Evolutionary conservation across 2,888 invertebrate genomes (phyloP), one percentile per base, ranked within the genome.

Genomic region (Sylvicola cinctus): DNA sequence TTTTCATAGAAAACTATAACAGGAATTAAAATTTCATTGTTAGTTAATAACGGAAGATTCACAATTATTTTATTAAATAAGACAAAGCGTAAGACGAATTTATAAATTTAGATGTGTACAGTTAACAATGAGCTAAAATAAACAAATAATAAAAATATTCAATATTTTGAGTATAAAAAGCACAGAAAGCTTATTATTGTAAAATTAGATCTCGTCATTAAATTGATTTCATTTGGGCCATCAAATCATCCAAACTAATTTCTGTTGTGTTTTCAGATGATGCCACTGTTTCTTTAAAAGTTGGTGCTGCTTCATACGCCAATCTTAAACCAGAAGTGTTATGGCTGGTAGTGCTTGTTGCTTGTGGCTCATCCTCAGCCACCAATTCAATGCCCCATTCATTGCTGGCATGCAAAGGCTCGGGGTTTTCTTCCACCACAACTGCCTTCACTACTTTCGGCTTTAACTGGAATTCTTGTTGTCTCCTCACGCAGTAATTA

Each of bases 151-250:
- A n/a, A n/a, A n/a, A n/a, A n/a, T n/a, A n/a, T n/a, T n/a, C n/a
- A n/a, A n/a, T n/a, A n/a, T n/a, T n/a, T n/a, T n/a, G n/a, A n/a
- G n/a, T n/a, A n/a, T n/a, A n/a, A n/a, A n/a, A n/a, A n/a, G n/a
- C n/a, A n/a, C n/a, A n/a, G n/a, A n/a, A n/a, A n/a, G n/a, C n/a
- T n/a, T n/a, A n/a, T n/a, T n/a, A n/a, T n/a, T 12, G 8, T 48
- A n/a, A n/a, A n/a, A n/a, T n/a, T n/a, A n/a, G n/a, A n/a, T n/a
- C n/a, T n/a, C n/a, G n/a, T n/a, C n/a, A n/a, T 70, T 67, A 90
- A 54, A 90, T 74, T 14, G 74, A 66, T 61, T 90, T 87, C 81
- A 93, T 80, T 58, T 85, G 76, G 39, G 76, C 77, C 84, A 90
- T 90, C 40, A 95, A 65, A 35, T 91, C 88, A 37, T 91, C 91